Evolutionary conservation across 2,797 vertebrate species (phyloP).

Genomic region (Rhynchotus rufescens): DNA sequence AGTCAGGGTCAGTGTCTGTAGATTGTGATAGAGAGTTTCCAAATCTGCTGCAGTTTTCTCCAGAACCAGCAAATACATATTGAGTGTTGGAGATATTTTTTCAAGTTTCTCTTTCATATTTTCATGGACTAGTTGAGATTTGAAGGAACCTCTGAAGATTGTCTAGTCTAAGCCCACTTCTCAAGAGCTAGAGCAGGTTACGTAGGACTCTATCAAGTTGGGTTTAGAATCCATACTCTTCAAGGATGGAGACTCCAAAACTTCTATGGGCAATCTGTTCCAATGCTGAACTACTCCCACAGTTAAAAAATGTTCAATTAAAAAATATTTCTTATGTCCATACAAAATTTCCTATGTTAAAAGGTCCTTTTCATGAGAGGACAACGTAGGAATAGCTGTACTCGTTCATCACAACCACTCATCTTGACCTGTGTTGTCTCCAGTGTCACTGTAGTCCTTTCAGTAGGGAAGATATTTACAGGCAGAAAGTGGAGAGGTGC

Average conservation of each 20-base stretch:
- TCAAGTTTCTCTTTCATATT: background rate
- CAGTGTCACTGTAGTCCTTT: background rate
- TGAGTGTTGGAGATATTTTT: background rate
- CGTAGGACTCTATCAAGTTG: background rate
- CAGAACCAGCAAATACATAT: background rate
- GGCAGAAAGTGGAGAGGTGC: background rate
- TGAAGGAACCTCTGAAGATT: background rate
- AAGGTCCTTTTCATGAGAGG: background rate
- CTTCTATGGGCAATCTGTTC: background rate
- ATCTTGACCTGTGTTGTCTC: background rate
- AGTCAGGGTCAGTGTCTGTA: fast-evolving
- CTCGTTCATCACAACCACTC: background rate
- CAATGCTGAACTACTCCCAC: background rate
- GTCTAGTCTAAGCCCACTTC: too few relatives aligned
- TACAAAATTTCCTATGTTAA: background rate
- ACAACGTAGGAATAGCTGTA: background rate
- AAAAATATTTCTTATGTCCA: background rate
- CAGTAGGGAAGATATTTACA: background rate
- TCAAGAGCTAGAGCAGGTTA: background rate
- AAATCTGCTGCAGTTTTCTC: background rate
- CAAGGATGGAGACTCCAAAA: background rate
- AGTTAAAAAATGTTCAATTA: background rate
- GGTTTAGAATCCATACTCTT: background rate
- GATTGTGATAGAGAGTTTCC: background rate
- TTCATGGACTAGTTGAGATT: background rate